These are phyloP conservation scores for Vultur gryphus DNA, from an alignment of 2,797 vertebrate genomes.

Conservation along the genomic window DNA sequence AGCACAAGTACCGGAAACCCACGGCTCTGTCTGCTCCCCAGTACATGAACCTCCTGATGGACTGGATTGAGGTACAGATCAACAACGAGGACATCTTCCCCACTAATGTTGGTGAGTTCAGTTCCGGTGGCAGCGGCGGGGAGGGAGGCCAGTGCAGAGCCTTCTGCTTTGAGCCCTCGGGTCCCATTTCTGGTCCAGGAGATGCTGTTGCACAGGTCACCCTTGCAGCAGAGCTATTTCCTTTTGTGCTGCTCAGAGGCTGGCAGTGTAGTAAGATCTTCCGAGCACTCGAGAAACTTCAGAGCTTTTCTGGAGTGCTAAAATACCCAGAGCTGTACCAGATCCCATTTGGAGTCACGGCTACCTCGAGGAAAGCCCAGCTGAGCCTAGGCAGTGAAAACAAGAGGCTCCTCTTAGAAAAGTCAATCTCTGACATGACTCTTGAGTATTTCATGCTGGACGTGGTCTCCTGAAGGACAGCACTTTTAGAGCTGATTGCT, in stretches of 20 bases:
- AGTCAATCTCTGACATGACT: background rate
- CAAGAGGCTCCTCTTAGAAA: background rate
- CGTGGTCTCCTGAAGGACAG: background rate
- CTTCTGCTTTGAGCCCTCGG: background rate
- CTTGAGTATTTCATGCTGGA: background rate
- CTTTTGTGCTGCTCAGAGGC: background rate
- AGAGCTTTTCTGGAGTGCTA: background rate
- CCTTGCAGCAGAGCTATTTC: background rate
- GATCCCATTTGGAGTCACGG: background rate
- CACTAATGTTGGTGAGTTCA: conserved; percentile 86
- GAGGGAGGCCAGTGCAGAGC: background rate
- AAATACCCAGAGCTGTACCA: background rate
- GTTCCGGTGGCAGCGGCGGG: background rate
- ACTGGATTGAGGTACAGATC: conserved; percentile 96
- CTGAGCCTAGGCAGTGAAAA: background rate
- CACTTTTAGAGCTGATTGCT: background rate
- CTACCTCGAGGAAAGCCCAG: background rate
- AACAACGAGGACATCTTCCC: conserved; percentile 95
- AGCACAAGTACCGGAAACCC: conserved; percentile 87
- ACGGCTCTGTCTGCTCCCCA: conserved; percentile 88
- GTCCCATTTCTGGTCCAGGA: background rate
- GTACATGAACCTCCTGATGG: conserved; percentile 96
- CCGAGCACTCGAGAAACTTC: background rate
- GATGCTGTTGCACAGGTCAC: background rate
- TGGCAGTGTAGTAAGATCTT: background rate